Evolutionary conservation across 2,797 vertebrate species (phyloP).

Genomic region (Agapornis canus): DNA sequence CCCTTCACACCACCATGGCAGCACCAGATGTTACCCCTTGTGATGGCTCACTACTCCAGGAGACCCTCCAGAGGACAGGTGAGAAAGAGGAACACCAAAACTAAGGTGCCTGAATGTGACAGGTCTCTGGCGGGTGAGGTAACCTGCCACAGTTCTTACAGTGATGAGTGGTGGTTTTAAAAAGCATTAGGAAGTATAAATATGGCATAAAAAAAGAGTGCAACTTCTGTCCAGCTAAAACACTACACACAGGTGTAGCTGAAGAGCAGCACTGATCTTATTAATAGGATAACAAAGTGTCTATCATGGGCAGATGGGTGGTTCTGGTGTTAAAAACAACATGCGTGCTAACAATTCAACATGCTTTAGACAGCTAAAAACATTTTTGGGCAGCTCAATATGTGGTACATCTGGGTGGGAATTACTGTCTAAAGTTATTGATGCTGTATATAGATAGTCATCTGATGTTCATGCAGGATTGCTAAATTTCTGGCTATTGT

Average conservation of each 20-base stretch:
- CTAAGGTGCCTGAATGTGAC: background rate
- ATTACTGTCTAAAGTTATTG: background rate
- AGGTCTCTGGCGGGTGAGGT: background rate
- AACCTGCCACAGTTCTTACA: background rate
- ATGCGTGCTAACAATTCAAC: background rate
- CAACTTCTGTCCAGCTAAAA: background rate
- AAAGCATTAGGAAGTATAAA: background rate
- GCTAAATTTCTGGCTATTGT: background rate
- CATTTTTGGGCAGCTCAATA: background rate
- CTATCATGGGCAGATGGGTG: background rate
- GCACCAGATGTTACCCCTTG: background rate
- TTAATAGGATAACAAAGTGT: background rate
- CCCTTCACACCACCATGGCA: background rate
- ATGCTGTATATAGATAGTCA: background rate
- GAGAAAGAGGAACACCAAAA: background rate
- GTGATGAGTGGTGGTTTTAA: background rate
- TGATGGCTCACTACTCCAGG: background rate
- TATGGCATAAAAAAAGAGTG: background rate
- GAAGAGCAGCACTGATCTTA: background rate
- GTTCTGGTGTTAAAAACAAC: background rate
- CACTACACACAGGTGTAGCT: background rate
- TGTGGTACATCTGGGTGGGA: background rate
- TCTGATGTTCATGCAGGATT: background rate
- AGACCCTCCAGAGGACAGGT: slow-evolving; percentile 28
- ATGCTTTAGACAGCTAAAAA: background rate